Percentiles rank a stretch among this genome's conserved stretches.
Conservation (phyloP, 2,113 vertebrate genomes). For the Festucalex cinctus region DNA sequence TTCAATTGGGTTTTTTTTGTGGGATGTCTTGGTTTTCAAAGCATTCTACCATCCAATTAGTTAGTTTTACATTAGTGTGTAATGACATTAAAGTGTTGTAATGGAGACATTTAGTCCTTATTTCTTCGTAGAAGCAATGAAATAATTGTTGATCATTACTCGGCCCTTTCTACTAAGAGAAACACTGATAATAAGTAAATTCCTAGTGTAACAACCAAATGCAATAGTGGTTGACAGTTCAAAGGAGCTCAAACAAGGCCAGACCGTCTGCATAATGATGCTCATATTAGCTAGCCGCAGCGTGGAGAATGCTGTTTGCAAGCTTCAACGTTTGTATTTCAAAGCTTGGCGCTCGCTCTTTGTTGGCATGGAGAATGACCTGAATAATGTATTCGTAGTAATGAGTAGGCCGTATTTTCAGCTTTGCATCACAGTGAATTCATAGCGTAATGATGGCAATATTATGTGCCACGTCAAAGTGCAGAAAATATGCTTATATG, state of each 20-base stretch:
- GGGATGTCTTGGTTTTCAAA: conserved; percentile 29
- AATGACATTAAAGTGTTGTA: conserved; percentile 30
- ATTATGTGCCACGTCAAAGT: neutral
- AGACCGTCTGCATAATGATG: conserved; percentile 9
- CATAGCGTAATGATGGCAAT: conserved; percentile 13
- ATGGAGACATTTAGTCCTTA: conserved; percentile 18
- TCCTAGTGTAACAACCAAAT: conserved; percentile 29
- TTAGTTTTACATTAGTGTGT: conserved; percentile 37
- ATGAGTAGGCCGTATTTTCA: conserved; percentile 22
- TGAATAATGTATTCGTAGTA: conserved; percentile 24
- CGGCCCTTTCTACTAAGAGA: neutral
- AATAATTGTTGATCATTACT: conserved; percentile 9
- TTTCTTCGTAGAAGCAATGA: conserved; percentile 27
- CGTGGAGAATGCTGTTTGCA: conserved; percentile 34
- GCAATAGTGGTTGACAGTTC: conserved; percentile 33
- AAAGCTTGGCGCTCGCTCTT: conserved; percentile 24
- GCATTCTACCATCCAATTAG: conserved; percentile 31
- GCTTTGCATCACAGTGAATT: conserved; percentile 31
- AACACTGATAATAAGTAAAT: conserved; percentile 17
- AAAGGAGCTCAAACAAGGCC: conserved; percentile 20
- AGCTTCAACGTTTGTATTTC: conserved; percentile 32
- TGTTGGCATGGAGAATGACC: conserved; percentile 25
- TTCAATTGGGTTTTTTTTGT: conserved; percentile 14
- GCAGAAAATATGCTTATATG: neutral
- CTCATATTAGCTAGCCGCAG: conserved; percentile 21